phyloP scores from a whole-genome alignment of 2,888 invertebrate species.

The Asteroscopus sphinx region DNA sequence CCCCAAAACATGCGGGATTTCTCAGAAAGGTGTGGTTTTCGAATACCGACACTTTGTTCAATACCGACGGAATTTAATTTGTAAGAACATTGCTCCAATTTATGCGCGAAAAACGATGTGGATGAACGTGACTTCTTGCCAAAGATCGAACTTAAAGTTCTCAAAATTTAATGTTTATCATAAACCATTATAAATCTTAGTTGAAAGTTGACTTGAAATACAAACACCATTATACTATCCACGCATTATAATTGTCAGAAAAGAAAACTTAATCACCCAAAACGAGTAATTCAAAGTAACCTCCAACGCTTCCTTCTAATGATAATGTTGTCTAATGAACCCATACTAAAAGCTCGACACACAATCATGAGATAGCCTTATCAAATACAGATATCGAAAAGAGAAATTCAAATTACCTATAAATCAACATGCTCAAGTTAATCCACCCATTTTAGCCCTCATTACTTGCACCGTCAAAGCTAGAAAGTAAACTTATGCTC shows the following conservation, averaged over 20 bases:
- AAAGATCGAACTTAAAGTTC: constrained; percentile 1
- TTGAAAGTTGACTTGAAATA: background rate
- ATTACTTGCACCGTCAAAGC: constrained; percentile 45
- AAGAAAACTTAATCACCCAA: constrained; percentile 8
- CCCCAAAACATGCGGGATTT: constrained; percentile 50
- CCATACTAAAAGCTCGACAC: constrained; percentile 45
- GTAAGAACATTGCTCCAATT: constrained; percentile 33
- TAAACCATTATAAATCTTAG: too few species aligned
- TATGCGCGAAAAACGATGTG: constrained; percentile 14
- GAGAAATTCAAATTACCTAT: constrained; percentile 53
- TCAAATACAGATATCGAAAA: constrained; percentile 40
- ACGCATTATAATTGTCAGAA: background rate
- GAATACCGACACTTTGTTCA: constrained; percentile 36
- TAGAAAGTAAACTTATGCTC: constrained; percentile 55
- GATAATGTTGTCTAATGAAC: constrained; percentile 40
- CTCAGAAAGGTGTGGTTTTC: constrained; percentile 47
- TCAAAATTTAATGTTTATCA: background rate
- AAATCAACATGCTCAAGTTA: constrained; percentile 51
- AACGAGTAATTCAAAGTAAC: constrained; percentile 21
- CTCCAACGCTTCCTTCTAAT: constrained; percentile 26
- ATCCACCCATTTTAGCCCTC: constrained; percentile 46
- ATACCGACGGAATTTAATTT: constrained; percentile 35
- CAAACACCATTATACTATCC: background rate
- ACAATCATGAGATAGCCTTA: constrained; percentile 40
- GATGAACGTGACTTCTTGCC: constrained; percentile 12